Evolutionary conservation across 2,888 invertebrate species (phyloP), one percentile per base, ranked within the genome.

Genomic region (Orthosia gothica): DNA sequence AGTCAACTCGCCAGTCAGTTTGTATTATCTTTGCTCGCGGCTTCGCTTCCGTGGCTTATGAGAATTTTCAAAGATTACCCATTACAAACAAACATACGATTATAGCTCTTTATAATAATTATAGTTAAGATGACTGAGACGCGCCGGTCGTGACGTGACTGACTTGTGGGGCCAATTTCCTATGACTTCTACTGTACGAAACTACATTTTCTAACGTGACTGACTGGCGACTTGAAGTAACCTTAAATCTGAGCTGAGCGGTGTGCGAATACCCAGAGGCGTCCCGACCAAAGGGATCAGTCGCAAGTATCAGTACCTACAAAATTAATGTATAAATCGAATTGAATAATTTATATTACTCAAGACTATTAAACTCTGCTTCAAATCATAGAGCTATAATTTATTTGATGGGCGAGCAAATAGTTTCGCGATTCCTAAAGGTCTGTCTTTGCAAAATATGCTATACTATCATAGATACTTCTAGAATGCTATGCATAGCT

Each of bases 391-490:
- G 23, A 50, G n/a, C 54, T 15, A 40, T 49, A 61, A 73, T 58
- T 50, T 32, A 49, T 18, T 40, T n/a, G 13, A 57, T 5, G 23
- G 18, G 12, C 20, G 18, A 67, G 50, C 20, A 23, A 26, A 23
- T 64, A n/a, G 45, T 66, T 77, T 20, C 50, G 20, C 11, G 20
- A 58, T 54, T 67, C 32, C 32, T 73, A 52, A 79, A 77, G 50
- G 47, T 62, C 62, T 57, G 9, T 45, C 15, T 40, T 26, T 59
- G 11, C 23, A 32, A 58, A 32, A 32, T 58, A n/a, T 32, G 12
- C 18, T 40, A 13, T 32, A 58, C 58, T 13, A 58, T 58, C 18
- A 58, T 18, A n/a, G n/a, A 12, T 58, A 58, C 7, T 4, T 58
- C 12, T 54, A 50, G 11, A 74, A 64, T 55, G 26, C 67, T 58